Evolutionary conservation across 2,888 invertebrate species (phyloP), one percentile per base, ranked within the genome.

Genomic region (Apamea monoglypha): DNA sequence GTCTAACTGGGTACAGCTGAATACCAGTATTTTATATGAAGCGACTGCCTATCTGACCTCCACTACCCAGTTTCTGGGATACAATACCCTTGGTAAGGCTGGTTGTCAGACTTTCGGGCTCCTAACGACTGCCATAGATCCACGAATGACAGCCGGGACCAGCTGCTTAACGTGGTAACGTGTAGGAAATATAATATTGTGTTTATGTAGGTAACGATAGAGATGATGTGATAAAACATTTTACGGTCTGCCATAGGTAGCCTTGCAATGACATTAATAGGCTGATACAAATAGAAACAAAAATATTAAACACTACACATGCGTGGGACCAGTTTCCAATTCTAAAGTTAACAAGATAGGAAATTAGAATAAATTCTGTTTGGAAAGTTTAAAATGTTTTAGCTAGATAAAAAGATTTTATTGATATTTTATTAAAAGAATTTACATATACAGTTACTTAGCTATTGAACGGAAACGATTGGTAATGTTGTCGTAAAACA

Each of bases 341-440:
- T 71, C 18, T 72, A 74, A 59, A 59, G 47, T 40, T 71, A 61
- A 59, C 71, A 76, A 59, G 40, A 12, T 81, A 64, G 32, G 50
- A 70, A 59, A 82, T 75, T 75, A 44, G 29, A 76, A 76, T 71
- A 47, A 18, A 56, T 66, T 76, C 8, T 44, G 18, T 61, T 82
- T 61, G 12, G 76, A 81, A 81, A 67, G 70, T 29, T n/a, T 44
- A 69, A 59, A 68, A 47, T 29, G 40, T 53, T 61, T 50, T 32
- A 32, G 40, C 16, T n/a, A 40, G 16, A n/a, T n/a, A 21, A 21
- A 36, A 40, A 44, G 50, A 32, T n/a, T 70, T 63, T 63, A 44
- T 63, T 44, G 29, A 21, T n/a, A 12, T 61, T 50, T 61, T 21
- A 36, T 32, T 18, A 21, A 32, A 32, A 61, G 2, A 47, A 44